phyloP scores from a whole-genome alignment of 2,113 vertebrate species.

The Lamprotornis superbus region DNA sequence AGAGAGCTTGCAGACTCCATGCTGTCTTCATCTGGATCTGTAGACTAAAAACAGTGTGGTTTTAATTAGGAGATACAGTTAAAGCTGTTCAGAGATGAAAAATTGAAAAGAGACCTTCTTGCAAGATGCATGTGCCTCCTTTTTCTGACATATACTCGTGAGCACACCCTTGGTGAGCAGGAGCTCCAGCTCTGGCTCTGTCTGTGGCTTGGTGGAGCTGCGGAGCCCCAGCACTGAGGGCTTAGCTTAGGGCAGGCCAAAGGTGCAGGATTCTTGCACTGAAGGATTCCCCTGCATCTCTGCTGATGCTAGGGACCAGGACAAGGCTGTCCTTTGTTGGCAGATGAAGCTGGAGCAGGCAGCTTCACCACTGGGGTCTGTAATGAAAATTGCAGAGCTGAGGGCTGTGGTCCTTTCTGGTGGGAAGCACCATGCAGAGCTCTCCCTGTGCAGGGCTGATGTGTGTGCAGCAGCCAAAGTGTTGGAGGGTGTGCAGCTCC shows the following conservation, averaged over 20 bases:
- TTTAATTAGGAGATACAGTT: slow-evolving; percentile 25
- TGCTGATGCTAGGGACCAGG: not conserved
- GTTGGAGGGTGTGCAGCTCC: rapidly evolving
- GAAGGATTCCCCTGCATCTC: not conserved
- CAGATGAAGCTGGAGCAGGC: not conserved
- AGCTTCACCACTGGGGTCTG: not conserved
- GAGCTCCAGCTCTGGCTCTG: not conserved
- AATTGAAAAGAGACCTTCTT: not conserved
- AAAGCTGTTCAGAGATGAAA: not conserved
- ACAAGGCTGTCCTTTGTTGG: not conserved
- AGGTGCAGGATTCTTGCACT: not conserved
- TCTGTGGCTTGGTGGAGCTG: not conserved
- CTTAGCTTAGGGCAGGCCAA: not conserved
- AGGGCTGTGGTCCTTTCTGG: not conserved
- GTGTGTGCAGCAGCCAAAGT: not conserved
- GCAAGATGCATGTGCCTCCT: not conserved
- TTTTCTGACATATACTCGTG: rapidly evolving
- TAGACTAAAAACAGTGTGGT: not conserved
- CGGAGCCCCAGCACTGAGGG: not conserved
- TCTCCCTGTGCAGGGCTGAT: rapidly evolving
- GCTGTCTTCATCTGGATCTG: not conserved
- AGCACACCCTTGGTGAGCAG: not conserved
- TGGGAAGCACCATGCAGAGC: rapidly evolving
- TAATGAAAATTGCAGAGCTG: rapidly evolving
- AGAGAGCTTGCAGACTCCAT: not conserved